phyloP scores from a whole-genome alignment of 2,888 invertebrate species.

The Pogonocherus hispidulus region DNA sequence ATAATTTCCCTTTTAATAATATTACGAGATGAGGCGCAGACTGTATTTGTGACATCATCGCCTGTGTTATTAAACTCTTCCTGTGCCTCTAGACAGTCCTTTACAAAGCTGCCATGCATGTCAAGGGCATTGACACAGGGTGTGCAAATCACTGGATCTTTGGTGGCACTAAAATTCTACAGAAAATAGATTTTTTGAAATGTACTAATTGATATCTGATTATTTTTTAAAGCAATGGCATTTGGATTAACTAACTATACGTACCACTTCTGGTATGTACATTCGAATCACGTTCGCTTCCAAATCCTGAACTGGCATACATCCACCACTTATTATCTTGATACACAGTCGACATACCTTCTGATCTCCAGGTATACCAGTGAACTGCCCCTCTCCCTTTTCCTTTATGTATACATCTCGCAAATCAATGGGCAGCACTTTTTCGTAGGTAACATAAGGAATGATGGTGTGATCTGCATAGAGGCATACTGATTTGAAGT shows the following conservation, averaged over 20 bases:
- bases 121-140: background rate
- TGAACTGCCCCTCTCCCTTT: background rate
- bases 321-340: background rate
- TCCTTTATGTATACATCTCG: background rate
- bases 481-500: background rate
- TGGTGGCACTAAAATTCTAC: background rate
- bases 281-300: background rate
- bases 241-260: background rate
- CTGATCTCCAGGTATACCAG: background rate
- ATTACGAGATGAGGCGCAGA: background rate
- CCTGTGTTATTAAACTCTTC: background rate
- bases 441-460: background rate
- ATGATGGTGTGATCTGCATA: background rate
- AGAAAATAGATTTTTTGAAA: background rate
- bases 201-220: background rate
- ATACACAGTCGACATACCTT: conserved; percentile 3
- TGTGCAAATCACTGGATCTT: background rate
- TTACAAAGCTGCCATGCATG: background rate
- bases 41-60: background rate
- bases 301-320: background rate
- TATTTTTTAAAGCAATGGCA: background rate
- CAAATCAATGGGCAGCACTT: background rate
- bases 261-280: background rate
- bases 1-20: too few relatives aligned
- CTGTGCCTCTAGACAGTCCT: background rate